Percentiles rank a stretch among this genome's conserved stretches.
phyloP scores from a whole-genome alignment of 2,888 invertebrate species.

The Aquatica leii region DNA sequence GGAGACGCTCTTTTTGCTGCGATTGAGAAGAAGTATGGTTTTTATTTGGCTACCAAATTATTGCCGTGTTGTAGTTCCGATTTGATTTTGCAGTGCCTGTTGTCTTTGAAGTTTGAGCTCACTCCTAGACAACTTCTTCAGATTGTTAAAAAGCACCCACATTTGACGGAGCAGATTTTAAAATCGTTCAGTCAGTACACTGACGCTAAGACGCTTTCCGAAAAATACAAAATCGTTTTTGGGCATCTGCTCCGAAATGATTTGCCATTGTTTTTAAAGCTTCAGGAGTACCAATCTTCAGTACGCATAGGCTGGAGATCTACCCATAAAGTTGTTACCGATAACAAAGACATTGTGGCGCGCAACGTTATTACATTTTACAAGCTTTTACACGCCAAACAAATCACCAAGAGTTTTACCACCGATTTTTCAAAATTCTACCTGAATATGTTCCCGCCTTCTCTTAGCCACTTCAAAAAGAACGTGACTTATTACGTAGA shows the following conservation, averaged over 20 bases:
- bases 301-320: conserved; percentile 27
- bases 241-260: background rate
- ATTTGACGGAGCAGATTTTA: conserved; percentile 6
- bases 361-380: conserved; percentile 5
- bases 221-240: conserved; percentile 17
- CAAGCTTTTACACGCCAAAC: conserved; percentile 16
- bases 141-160: conserved; percentile 18
- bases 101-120: conserved; percentile 7
- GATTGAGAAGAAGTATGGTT: conserved; percentile 18
- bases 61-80: conserved; percentile 19
- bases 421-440: conserved; percentile 23
- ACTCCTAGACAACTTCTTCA: conserved; percentile 12
- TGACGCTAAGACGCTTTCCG: background rate
- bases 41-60: conserved; percentile 19
- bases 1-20: conserved; percentile 21
- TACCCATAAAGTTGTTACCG: conserved; percentile 22
- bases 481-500: conserved; percentile 3
- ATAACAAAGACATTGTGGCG: conserved; percentile 19
- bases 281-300: background rate
- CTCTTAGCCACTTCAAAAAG: conserved; percentile 2
- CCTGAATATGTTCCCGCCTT: conserved; percentile 16
- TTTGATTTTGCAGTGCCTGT: conserved; percentile 7
- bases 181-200: background rate
- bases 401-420: conserved; percentile 20
- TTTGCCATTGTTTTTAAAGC: conserved; percentile 10